Evolutionary conservation across 2,888 invertebrate species (phyloP).

Genomic region (Lasioglossum zephyrum): DNA sequence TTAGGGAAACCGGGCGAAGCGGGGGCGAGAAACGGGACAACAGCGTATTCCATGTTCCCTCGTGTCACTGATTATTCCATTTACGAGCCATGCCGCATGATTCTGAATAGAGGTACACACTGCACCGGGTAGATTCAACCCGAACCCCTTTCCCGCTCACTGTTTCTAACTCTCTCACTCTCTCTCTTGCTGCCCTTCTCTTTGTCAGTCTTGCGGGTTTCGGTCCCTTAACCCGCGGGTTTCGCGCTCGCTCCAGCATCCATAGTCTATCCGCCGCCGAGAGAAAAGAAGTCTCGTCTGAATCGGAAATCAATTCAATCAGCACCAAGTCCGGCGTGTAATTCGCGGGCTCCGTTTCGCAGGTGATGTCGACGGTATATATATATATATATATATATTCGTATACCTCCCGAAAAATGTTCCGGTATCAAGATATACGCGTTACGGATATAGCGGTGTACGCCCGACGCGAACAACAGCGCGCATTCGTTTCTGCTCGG

Average conservation of each 20-base stretch:
- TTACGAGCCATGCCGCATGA: slow-evolving; percentile 77
- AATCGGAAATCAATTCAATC: slow-evolving; percentile 71
- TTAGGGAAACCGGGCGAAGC: slow-evolving; percentile 50
- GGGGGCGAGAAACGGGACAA: slow-evolving; percentile 71
- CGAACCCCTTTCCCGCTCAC: slow-evolving; percentile 46
- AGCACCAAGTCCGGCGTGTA: slow-evolving; percentile 25
- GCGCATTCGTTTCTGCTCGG: slow-evolving; percentile 1
- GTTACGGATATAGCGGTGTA: neutral
- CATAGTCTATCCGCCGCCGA: slow-evolving; percentile 41
- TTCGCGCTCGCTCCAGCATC: slow-evolving; percentile 9
- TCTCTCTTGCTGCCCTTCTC: slow-evolving; percentile 8
- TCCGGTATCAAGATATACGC: neutral
- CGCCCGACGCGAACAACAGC: neutral
- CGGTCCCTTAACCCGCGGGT: slow-evolving; percentile 19
- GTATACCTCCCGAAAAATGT: slow-evolving; percentile 10
- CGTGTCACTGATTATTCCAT: slow-evolving; percentile 82
- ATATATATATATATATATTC: no score
- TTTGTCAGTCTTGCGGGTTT: slow-evolving; percentile 13
- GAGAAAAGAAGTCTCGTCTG: slow-evolving; percentile 61
- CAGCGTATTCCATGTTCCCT: slow-evolving; percentile 76
- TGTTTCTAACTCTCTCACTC: slow-evolving; percentile 11
- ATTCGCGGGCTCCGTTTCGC: slow-evolving; percentile 42
- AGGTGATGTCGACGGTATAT: neutral
- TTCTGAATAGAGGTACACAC: slow-evolving; percentile 76
- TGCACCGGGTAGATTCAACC: slow-evolving; percentile 58